A percentile compares a stretch with the other conserved stretches of the same genome.
phyloP scores from a whole-genome alignment of 2,797 vertebrate genomes.

The Sebastes wilsoni region DNA sequence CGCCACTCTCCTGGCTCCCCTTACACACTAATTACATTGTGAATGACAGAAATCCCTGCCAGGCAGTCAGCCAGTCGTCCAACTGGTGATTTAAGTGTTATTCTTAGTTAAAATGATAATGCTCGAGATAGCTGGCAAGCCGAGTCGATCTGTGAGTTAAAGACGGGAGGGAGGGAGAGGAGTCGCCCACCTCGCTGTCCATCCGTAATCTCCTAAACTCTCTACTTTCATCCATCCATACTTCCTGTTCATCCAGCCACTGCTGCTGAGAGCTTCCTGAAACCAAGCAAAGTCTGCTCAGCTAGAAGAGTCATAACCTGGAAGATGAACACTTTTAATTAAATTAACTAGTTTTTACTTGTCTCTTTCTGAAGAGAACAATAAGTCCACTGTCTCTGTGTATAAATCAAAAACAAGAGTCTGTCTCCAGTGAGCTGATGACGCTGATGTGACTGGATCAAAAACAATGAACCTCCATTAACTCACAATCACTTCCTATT shows the following conservation, averaged over 20 bases:
- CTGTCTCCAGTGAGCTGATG: neutral
- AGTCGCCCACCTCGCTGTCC: neutral
- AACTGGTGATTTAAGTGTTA: conserved; percentile 17
- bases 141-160: conserved; percentile 5
- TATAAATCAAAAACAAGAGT: neutral
- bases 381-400: neutral
- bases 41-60: conserved; percentile 61
- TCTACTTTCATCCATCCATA: neutral
- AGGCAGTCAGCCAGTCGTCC: conserved; percentile 21
- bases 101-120: conserved; percentile 33
- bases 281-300: neutral
- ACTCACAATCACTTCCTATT: neutral
- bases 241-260: conserved; percentile 6
- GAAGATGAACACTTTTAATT: conserved; percentile 24
- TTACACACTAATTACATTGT: conserved; percentile 65
- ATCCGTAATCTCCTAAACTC: conserved; percentile 12
- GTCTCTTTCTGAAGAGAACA: neutral
- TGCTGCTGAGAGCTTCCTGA: neutral
- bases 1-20: conserved; percentile 39
- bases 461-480: neutral
- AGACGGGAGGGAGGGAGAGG: neutral
- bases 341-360: neutral
- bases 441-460: conserved; percentile 4
- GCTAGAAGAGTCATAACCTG: neutral
- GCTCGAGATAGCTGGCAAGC: neutral